A percentile compares a stretch with the other conserved stretches of the same genome.
phyloP scores from a whole-genome alignment of 2,888 invertebrate genomes.

The Agonopterix heracliana region DNA sequence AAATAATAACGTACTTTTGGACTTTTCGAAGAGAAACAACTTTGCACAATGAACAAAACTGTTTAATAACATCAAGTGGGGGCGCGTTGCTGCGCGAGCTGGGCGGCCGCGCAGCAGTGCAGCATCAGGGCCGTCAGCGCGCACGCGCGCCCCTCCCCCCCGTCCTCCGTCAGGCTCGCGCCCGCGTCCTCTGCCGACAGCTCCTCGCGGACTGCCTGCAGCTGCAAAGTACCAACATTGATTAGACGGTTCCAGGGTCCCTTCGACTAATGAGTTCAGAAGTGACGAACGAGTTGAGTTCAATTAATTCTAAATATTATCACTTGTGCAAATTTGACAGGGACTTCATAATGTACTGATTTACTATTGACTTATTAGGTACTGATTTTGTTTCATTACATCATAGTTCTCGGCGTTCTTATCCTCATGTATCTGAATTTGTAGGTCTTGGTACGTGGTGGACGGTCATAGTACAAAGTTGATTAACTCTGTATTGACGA shows the following conservation, averaged over 20 bases:
- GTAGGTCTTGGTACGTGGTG: too few species aligned
- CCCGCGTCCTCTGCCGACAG: constrained; percentile 54
- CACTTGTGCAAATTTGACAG: background rate
- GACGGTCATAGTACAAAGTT: too few species aligned
- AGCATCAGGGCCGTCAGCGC: constrained; percentile 94
- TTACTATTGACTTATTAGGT: too few species aligned
- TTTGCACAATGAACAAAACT: constrained; percentile 26
- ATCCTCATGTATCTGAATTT: too few species aligned
- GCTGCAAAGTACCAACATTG: constrained; percentile 23
- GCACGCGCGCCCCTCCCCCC: constrained; percentile 89
- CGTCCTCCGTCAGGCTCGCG: constrained; percentile 24
- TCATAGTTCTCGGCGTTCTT: too few species aligned
- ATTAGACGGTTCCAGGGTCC: background rate
- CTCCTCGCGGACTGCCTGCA: constrained; percentile 65
- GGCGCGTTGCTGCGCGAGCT: constrained; percentile 77
- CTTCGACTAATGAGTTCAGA: background rate
- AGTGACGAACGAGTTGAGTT: too few species aligned
- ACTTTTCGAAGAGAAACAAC: too few species aligned
- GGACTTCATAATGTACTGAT: too few species aligned
- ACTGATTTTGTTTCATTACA: too few species aligned
- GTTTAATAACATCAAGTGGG: constrained; percentile 52
- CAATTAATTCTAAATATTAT: background rate
- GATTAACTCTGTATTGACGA: too few species aligned
- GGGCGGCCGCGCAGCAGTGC: constrained; percentile 95
- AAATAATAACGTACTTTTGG: too few species aligned